Evolutionary conservation across 1,140 invertebrate species (phyloP).

Genomic region (Portunus trituberculatus): DNA sequence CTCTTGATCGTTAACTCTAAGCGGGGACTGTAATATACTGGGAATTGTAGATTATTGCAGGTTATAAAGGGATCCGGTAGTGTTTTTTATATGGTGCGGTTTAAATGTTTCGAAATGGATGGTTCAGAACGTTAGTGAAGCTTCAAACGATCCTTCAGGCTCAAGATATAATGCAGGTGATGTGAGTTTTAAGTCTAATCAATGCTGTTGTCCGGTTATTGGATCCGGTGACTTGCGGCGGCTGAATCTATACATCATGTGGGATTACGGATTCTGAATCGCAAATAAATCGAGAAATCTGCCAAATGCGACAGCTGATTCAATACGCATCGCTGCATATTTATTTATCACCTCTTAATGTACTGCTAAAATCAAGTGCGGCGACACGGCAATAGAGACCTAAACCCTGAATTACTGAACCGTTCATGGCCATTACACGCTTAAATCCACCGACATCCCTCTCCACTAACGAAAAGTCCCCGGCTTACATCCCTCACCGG

Average conservation of each 20-base stretch:
- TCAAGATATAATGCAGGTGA: neutral
- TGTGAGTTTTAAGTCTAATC: neutral
- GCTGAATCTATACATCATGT: neutral
- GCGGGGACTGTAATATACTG: neutral
- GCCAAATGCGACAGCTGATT: neutral
- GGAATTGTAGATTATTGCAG: neutral
- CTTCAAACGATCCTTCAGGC: neutral
- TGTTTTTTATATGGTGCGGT: neutral
- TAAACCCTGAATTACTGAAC: neutral
- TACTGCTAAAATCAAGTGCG: neutral
- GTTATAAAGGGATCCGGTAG: too few relatives aligned
- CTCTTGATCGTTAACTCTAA: neutral
- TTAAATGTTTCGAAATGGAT: neutral
- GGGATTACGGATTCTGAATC: neutral
- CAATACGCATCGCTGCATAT: neutral
- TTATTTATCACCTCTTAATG: neutral
- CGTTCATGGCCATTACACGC: neutral
- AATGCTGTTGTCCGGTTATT: neutral
- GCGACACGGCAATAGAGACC: neutral
- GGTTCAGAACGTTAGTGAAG: neutral
- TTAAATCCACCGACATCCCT: neutral
- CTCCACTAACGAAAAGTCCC: neutral
- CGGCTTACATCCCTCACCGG: neutral
- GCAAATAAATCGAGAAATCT: neutral
- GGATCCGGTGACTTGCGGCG: neutral